phyloP scores from a whole-genome alignment of 2,113 vertebrate species.

The Cebidichthys violaceus region DNA sequence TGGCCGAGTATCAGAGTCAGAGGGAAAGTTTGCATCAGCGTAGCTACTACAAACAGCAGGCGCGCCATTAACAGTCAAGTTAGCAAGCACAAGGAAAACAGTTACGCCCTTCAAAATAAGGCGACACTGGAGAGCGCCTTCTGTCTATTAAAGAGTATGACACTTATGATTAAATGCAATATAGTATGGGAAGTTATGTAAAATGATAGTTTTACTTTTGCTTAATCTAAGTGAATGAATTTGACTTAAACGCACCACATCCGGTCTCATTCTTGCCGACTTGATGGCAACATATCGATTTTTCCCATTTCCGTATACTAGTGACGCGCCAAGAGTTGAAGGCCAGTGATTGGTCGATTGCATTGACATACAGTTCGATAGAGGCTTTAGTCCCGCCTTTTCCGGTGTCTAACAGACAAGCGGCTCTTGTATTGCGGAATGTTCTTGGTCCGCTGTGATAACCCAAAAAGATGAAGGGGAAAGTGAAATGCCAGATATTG shows the following conservation, averaged over 20 bases:
- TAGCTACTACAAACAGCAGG: neutral
- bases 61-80: neutral
- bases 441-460: neutral
- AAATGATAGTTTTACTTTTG: neutral
- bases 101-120: constrained; percentile 28
- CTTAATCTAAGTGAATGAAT: neutral
- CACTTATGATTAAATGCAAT: accelerated
- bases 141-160: accelerated
- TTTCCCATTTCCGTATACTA: neutral
- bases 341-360: neutral
- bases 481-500: neutral
- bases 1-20: neutral
- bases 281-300: neutral
- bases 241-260: neutral
- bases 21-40: neutral
- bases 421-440: neutral
- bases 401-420: neutral
- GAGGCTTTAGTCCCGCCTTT: neutral
- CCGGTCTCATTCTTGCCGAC: neutral
- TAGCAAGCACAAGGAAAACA: neutral
- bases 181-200: accelerated
- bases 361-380: no score
- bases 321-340: neutral
- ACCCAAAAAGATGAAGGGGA: neutral
- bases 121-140: accelerated